Conservation (phyloP, 2,113 vertebrate genomes). For the Pedetes capensis region DNA sequence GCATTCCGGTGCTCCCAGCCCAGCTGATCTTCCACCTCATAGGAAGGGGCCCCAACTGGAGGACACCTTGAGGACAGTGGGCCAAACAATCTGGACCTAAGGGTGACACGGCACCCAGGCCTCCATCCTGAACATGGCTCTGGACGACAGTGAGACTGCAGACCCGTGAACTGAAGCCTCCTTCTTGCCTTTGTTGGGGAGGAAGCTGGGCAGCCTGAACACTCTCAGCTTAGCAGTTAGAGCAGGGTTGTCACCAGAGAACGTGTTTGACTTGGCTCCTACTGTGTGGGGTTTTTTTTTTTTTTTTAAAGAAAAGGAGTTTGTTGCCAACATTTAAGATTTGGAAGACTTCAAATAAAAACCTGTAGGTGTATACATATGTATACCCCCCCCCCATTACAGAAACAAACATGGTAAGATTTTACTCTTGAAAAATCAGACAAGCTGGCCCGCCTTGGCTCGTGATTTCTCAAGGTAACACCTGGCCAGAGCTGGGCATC, state of each 20-base stretch:
- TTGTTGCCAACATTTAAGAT: constrained; percentile 53
- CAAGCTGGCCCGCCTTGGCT: not conserved
- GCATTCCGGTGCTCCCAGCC: not conserved
- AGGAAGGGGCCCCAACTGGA: not conserved
- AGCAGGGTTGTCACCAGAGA: not conserved
- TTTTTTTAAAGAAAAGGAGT: constrained; percentile 22
- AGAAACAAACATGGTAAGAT: constrained; percentile 44
- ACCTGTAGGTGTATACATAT: constrained; percentile 21
- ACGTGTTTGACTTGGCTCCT: constrained; percentile 1
- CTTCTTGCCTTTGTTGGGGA: rapidly evolving
- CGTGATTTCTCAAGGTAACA: not conserved
- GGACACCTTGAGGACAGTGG: not conserved
- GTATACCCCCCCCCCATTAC: not conserved
- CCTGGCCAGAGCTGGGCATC: not conserved
- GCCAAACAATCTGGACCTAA: not conserved
- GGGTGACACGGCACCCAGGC: not conserved
- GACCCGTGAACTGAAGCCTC: not conserved
- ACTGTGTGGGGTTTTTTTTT: not conserved
- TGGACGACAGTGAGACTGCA: not conserved
- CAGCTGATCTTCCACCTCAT: not conserved
- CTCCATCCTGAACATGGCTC: not conserved
- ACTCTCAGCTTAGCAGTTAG: not conserved
- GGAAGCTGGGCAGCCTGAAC: not conserved
- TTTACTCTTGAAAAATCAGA: constrained; percentile 31
- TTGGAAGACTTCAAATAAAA: constrained; percentile 57